These are phyloP conservation scores for Mythimna vitellina DNA, from an alignment of 2,888 invertebrate species.

Conservation along the genomic window DNA sequence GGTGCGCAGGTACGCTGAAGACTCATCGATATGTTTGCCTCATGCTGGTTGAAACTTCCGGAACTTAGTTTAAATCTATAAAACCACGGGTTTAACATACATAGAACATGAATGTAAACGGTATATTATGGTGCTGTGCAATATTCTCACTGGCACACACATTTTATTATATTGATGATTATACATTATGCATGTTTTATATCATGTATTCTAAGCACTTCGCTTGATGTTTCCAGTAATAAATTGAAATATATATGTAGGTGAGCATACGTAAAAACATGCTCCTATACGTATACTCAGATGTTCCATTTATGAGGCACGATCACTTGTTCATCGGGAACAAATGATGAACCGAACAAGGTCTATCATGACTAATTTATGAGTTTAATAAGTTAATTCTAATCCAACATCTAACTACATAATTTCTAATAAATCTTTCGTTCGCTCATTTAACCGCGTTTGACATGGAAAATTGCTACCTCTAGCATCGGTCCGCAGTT, in stretches of 20 bases:
- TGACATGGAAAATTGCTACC: slow-evolving; percentile 70
- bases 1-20: slow-evolving; percentile 41
- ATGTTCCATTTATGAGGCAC: slow-evolving; percentile 6
- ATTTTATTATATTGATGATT: slow-evolving; percentile 10
- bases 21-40: slow-evolving; percentile 55
- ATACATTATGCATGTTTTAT: slow-evolving; percentile 14
- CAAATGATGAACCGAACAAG: not conserved
- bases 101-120: slow-evolving; percentile 22
- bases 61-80: slow-evolving; percentile 17
- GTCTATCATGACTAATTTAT: slow-evolving; percentile 29
- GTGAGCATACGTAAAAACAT: slow-evolving; percentile 17
- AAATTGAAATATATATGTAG: slow-evolving; percentile 33
- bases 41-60: slow-evolving; percentile 47
- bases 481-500: slow-evolving; percentile 56
- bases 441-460: slow-evolving; percentile 58
- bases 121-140: slow-evolving; percentile 15
- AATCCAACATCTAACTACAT: slow-evolving; percentile 36
- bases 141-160: slow-evolving; percentile 12
- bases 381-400: slow-evolving; percentile 40
- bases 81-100: not conserved
- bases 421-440: slow-evolving; percentile 60
- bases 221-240: slow-evolving; percentile 19
- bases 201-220: slow-evolving; percentile 11
- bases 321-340: slow-evolving; percentile 4
- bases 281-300: not conserved